Conservation (phyloP, 2,113 vertebrate genomes). For the Lonchura striata region DNA sequence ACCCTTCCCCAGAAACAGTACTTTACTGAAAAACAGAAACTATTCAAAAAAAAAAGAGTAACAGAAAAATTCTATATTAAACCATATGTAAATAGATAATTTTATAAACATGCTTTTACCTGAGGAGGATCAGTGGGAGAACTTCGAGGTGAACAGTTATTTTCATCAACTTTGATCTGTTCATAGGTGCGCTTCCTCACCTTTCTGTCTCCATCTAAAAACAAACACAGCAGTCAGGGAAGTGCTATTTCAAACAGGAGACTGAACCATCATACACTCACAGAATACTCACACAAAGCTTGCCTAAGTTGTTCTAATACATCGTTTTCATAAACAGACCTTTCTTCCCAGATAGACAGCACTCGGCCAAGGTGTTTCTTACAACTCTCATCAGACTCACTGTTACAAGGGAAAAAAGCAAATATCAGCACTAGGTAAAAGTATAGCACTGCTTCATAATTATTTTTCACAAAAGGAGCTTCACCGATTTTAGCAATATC, state of each 20-base stretch:
- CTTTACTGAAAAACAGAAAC: not conserved
- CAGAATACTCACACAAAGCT: slow-evolving; percentile 87
- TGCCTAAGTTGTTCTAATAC: slow-evolving; percentile 92
- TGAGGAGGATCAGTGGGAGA: slow-evolving; percentile 92
- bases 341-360: slow-evolving; percentile 97
- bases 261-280: not conserved
- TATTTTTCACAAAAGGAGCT: not conserved
- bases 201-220: slow-evolving; percentile 85
- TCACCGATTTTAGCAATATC: not conserved
- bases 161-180: slow-evolving; percentile 87
- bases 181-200: slow-evolving; percentile 90
- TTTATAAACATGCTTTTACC: slow-evolving; percentile 71
- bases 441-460: not conserved
- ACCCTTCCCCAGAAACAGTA: not conserved
- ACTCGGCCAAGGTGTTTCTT: slow-evolving; percentile 95
- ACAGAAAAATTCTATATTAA: not conserved
- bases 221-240: not conserved
- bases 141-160: slow-evolving; percentile 83
- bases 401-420: slow-evolving; percentile 53
- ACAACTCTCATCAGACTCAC: slow-evolving; percentile 93
- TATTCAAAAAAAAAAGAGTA: not conserved
- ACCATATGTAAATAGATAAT: not conserved
- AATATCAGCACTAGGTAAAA: not conserved
- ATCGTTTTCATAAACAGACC: slow-evolving; percentile 94
- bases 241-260: slow-evolving; percentile 1